Base-by-base conservation (phyloP, 2,888 invertebrate genomes). In the Cecidostiba fungosa region DNA sequence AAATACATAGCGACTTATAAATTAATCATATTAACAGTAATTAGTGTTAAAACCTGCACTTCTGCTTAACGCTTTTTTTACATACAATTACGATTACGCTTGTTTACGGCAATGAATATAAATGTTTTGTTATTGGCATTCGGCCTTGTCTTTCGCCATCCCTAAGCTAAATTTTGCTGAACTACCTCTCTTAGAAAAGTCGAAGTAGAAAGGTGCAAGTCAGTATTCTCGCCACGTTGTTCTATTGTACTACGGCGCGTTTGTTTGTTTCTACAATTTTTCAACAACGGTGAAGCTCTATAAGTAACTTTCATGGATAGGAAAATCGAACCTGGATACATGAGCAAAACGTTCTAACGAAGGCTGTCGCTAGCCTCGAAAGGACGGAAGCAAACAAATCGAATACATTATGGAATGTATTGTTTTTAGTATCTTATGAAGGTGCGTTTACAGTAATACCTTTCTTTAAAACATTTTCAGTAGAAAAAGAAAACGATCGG, bases 381-480 rank as follows among this genome's bases (percentile, higher is more conserved):
- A 90, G 90, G 90, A 90, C 90, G 90, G 90, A 90, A 89, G 86
- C 88, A 87, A 82, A 88, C 87, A 89, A 89, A 83, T 79, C 59
- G 84, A 85, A 87, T 85, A 84, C 82, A 86, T 82, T 16, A 59
- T 84, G 84, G 83, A 87, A 85, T 87, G 84, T 87, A 84, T 82
- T 79, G 29, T 84, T 70, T 26, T 76, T 47, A 59, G 50, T 77
- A 5, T 54, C 26, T 39, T 39, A 32, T 16, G 72, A 62, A 77
- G 43, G n/a, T 39, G 26, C 23, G n/a, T 69, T 54, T 23, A 74
- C 59, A 66, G 69, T 82, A n/a, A 66, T 36, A 73, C 32, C 39
- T 79, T 73, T 36, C 0, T 29, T 70, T 43, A 26, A 39, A 70
- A 6, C 14, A 14, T 23, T 69, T 62, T 29, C 8, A 50, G 12